phyloP scores from a whole-genome alignment of 2,113 vertebrate species.

The Ammospiza nelsoni region DNA sequence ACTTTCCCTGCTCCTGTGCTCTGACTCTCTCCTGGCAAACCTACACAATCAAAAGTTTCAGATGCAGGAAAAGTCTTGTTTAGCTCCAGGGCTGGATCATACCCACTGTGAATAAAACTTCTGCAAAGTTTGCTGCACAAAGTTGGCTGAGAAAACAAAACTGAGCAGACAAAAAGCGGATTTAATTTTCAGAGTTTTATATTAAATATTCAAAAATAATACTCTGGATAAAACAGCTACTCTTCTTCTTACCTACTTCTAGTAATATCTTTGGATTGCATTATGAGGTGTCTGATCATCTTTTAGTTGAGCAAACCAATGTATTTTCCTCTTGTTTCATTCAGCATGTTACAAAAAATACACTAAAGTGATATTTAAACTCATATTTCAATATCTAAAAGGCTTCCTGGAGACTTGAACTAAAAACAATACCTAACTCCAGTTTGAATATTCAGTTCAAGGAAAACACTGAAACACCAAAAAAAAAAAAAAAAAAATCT shows the following conservation, averaged over 20 bases:
- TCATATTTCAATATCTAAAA: not conserved
- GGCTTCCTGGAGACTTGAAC: not conserved
- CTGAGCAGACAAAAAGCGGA: not conserved
- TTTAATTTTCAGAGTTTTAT: not conserved
- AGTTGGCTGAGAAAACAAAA: not conserved
- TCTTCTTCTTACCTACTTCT: not conserved
- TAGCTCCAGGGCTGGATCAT: constrained; percentile 12
- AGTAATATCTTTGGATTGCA: not conserved
- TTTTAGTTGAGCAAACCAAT: not conserved
- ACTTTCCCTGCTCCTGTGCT: not conserved
- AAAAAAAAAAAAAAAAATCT: not conserved
- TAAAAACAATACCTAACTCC: not conserved
- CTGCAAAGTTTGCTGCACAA: not conserved
- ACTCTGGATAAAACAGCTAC: not conserved
- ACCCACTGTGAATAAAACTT: not conserved
- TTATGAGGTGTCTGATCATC: not conserved
- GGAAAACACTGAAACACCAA: not conserved
- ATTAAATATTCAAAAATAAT: not conserved
- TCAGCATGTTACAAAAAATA: not conserved
- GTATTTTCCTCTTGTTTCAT: not conserved
- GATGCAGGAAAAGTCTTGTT: not conserved
- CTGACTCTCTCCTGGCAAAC: not conserved
- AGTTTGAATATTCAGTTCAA: not conserved
- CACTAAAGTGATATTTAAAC: not conserved
- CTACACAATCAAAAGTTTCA: constrained; percentile 9